Base-by-base conservation (phyloP, 1,140 invertebrate species). In the Drosophila bocqueti region DNA sequence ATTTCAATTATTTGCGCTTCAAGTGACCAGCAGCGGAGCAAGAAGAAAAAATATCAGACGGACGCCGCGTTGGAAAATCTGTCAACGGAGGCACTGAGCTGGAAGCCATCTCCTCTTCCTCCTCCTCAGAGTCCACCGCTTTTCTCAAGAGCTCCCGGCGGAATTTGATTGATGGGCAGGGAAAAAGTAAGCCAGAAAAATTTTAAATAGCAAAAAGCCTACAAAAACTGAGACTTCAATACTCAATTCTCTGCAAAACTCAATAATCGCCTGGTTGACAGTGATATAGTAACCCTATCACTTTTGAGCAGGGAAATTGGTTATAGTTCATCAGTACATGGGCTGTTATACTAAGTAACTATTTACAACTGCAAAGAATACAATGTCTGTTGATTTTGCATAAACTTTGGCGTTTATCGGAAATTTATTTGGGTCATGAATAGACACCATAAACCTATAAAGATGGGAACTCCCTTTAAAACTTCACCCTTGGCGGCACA, bases 1-100 rank as follows among this genome's bases (percentile, higher is more conserved):
- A 87, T 87, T 89, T 87, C 81, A 87, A 87, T 87, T 89, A 87
- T 84, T 81, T 75, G 85, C 83, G 73, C 84, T 89, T 87, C 81
- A 81, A 87, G 83, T 81, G 81, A 63, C 65, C 72, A 68, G 72
- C 49, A 58, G 34, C 47, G 67, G 24, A 67, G 42, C 11, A 42
- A 43, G n/a, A 57, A 47, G 42, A 50, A 47, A 45, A 40, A 60
- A 54, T 54, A n/a, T 24, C 57, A 18, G 49, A 34, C 34, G 13
- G 46, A 45, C 16, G 11, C 3, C 21, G 54, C 21, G 36, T 26
- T 26, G 36, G 69, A 64, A 73, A 87, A 79, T 83, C 83, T 86
- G 83, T 86, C 84, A 86, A 74, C 64, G 75, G 64, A 83, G 55
- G 66, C 64, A 73, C 64, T 69, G 76, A 83, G 65, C 76, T 77